Base-by-base conservation (phyloP, 2,888 invertebrate genomes). In the Malthinus flaveolus region DNA sequence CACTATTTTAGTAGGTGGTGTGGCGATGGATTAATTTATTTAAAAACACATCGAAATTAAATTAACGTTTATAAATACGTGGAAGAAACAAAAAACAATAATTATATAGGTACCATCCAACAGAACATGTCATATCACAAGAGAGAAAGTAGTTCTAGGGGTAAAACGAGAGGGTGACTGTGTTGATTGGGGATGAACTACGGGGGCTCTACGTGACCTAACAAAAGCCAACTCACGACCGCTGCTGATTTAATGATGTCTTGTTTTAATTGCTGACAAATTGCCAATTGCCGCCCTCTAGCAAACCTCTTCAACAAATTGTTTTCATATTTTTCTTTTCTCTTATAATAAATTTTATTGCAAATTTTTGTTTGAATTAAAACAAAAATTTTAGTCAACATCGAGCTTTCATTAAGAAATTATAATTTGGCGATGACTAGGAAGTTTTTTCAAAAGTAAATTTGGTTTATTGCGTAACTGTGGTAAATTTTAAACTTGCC, bases 261-360 rank as follows among this genome's bases (percentile, higher is more conserved):
- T 78, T 77, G 78, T 77, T 78, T 79, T 79, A 78, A 78, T 79
- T 79, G 78, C 79, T 77, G 77, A 78, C 79, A 78, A 78, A 78
- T 77, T 77, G 77, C 71, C 78, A 77, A 77, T 77, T 78, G 75
- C 73, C 71, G 66, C 65, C 63, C 56, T 54, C 57, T 46, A 46
- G 46, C 49, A 8, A 23, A 12, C 62, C 59, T 59, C 62, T 53
- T 59, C 13, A 46, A 58, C 56, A 56, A 61, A 63, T 60, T 60
- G 60, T 58, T 60, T 63, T 57, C 57, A 31, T 39, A 35, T 51
- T 60, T 57, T 52, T 42, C 23, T 23, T 23, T 42, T 23, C n/a
- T 42, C 8, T 23, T 3, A 9, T 23, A 42, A 42, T 42, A 42
- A 42, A 42, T 15, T 42, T 42, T n/a, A 23, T 23, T 23, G 23